Conservation (phyloP, 2,888 invertebrate genomes). For the Petrophora chlorosata region DNA sequence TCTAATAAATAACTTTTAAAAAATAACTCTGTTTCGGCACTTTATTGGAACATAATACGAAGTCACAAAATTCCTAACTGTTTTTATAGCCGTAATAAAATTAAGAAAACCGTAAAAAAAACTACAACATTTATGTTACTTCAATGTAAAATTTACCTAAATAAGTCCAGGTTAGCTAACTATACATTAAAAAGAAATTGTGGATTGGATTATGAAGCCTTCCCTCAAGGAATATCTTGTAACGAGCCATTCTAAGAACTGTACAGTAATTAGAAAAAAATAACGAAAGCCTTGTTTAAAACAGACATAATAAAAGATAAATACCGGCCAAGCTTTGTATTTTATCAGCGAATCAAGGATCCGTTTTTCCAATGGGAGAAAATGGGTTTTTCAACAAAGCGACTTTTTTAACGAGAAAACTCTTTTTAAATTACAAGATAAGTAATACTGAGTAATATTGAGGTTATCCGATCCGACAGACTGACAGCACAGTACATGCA, state of each 20-base stretch:
- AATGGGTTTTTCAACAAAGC: slow-evolving; percentile 53
- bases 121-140: no score
- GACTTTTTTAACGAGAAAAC: slow-evolving; percentile 55
- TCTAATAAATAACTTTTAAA: no score
- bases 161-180: no score
- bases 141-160: no score
- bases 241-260: background rate
- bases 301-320: slow-evolving; percentile 52
- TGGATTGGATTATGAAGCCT: no score
- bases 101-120: no score
- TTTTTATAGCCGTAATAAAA: no score
- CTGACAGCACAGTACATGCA: slow-evolving; percentile 27
- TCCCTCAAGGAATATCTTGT: no score
- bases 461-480: slow-evolving; percentile 62
- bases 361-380: slow-evolving; percentile 51
- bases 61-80: no score
- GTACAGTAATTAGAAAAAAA: slow-evolving; percentile 22
- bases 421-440: slow-evolving; percentile 56
- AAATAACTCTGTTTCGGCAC: no score
- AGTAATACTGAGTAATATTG: slow-evolving; percentile 57
- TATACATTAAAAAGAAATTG: no score
- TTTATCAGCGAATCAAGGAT: slow-evolving; percentile 63
- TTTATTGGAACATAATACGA: no score
- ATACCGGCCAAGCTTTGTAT: slow-evolving; percentile 53
- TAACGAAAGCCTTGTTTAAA: slow-evolving; percentile 26